A percentile compares a stretch with the other conserved stretches of the same genome.
Conservation (phyloP, 2,888 invertebrate species). For the Pammene fasciana region DNA sequence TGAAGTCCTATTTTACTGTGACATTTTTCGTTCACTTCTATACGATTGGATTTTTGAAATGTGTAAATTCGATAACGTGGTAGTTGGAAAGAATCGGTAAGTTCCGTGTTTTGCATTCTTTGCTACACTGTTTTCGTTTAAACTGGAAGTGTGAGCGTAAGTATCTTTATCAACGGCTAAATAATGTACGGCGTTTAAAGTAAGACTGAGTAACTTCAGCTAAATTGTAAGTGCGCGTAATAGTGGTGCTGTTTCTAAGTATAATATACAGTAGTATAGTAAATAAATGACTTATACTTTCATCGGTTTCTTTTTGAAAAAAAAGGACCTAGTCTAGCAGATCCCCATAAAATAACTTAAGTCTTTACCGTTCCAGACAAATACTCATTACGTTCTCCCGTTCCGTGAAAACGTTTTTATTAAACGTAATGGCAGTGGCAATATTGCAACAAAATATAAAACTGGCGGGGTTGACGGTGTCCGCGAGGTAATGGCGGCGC, state of each 20-base stretch:
- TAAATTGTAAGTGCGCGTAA: too few relatives aligned
- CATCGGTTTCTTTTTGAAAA: too few relatives aligned
- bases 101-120: constrained; percentile 19
- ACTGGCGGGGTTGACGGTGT: constrained; percentile 48
- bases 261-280: too few relatives aligned
- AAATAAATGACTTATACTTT: too few relatives aligned
- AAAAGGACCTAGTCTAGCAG: too few relatives aligned
- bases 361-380: not conserved
- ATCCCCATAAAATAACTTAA: too few relatives aligned
- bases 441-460: constrained; percentile 58
- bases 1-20: constrained; percentile 78
- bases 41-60: constrained; percentile 79
- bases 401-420: constrained; percentile 45
- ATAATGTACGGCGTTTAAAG: constrained; percentile 1
- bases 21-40: constrained; percentile 77
- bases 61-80: constrained; percentile 78
- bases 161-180: not conserved
- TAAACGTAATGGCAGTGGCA: constrained; percentile 49
- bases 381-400: not conserved
- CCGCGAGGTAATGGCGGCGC: constrained; percentile 51
- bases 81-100: constrained; percentile 27
- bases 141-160: constrained; percentile 9
- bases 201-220: not conserved
- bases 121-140: constrained; percentile 9
- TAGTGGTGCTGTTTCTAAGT: not conserved